phyloP scores from a whole-genome alignment of 2,113 vertebrate species.

The Sprattus sprattus region DNA sequence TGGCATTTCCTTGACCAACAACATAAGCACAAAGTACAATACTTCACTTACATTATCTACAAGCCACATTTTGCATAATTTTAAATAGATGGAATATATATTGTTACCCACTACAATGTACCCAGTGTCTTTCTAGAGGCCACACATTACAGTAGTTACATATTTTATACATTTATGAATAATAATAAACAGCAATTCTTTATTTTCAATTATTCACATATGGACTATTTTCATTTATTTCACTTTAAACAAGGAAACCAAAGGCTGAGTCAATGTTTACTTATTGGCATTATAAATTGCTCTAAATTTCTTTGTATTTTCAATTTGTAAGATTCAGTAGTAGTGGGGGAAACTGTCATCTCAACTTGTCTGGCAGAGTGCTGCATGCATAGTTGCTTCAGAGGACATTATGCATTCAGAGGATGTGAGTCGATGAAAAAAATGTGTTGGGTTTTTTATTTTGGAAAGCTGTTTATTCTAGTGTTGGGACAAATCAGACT shows the following conservation, averaged over 20 bases:
- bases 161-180: too few relatives aligned
- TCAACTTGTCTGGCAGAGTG: not conserved
- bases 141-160: too few relatives aligned
- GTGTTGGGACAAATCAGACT: slow-evolving; percentile 48
- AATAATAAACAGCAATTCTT: too few relatives aligned
- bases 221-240: not conserved
- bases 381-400: not conserved
- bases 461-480: slow-evolving; percentile 50
- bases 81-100: too few relatives aligned
- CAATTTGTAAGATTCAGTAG: not conserved
- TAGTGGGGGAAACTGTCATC: not conserved
- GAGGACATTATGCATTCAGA: slow-evolving; percentile 36
- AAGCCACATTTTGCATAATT: too few relatives aligned
- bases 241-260: not conserved
- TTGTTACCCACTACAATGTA: too few relatives aligned
- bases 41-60: too few relatives aligned
- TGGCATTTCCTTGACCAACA: not conserved
- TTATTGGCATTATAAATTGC: not conserved
- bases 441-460: slow-evolving; percentile 42
- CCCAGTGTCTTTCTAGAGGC: too few relatives aligned
- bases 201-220: not conserved
- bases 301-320: not conserved
- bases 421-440: slow-evolving; percentile 43
- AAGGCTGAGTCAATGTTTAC: not conserved
- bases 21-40: too few relatives aligned